Conservation (phyloP, 2,113 vertebrate species). For the Eclectus roratus region DNA sequence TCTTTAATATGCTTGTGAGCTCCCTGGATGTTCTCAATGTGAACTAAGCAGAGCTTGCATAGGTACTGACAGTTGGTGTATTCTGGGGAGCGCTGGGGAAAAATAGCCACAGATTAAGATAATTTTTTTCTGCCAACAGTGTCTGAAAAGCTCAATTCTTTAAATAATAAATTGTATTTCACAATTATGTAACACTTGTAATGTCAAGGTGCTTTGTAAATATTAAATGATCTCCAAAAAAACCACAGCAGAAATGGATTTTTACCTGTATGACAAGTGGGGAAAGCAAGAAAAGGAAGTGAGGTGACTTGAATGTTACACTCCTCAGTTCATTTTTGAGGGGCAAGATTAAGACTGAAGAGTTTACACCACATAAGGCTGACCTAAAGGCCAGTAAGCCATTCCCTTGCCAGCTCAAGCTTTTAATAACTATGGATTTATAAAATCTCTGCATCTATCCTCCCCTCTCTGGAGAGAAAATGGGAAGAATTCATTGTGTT, state of each 20-base stretch:
- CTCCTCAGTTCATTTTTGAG: not conserved
- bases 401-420: not conserved
- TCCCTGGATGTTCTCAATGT: slow-evolving; percentile 97
- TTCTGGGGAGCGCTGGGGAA: slow-evolving; percentile 89
- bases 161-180: not conserved
- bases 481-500: not conserved
- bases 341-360: not conserved
- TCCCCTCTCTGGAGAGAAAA: not conserved
- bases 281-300: not conserved
- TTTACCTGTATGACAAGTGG: not conserved
- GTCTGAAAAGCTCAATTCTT: not conserved
- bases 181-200: not conserved
- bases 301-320: not conserved
- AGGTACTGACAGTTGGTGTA: slow-evolving; percentile 96
- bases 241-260: not conserved
- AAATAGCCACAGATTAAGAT: slow-evolving; percentile 23
- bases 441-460: not conserved
- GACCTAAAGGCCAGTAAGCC: not conserved
- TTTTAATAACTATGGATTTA: slow-evolving; percentile 11
- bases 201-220: not conserved
- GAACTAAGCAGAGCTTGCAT: slow-evolving; percentile 96
- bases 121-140: not conserved
- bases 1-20: slow-evolving; percentile 99
- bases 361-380: not conserved
- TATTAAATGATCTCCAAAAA: not conserved